Evolutionary conservation across 2,888 invertebrate genomes (phyloP).

Genomic region (Oxyteleia sp.): DNA sequence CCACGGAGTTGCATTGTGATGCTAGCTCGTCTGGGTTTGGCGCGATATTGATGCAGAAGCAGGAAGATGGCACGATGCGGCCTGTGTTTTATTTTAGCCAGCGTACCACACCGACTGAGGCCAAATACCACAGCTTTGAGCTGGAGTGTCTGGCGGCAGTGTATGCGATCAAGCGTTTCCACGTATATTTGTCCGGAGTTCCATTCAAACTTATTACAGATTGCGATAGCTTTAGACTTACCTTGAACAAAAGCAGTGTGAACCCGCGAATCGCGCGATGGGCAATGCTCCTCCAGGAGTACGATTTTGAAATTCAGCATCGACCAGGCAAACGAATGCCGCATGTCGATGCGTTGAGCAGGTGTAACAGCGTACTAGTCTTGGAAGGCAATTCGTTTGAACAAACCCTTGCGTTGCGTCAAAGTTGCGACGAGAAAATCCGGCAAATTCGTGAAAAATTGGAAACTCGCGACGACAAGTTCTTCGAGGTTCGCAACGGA

Average conservation of each 20-base stretch:
- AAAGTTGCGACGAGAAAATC: too few species aligned
- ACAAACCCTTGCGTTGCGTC: constrained; percentile 61
- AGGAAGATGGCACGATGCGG: too few species aligned
- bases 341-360: constrained; percentile 70
- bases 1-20: neutral
- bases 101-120: constrained; percentile 79
- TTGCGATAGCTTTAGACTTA: constrained; percentile 77
- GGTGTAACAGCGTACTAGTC: neutral
- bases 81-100: too few species aligned
- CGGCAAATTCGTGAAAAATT: too few species aligned
- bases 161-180: constrained; percentile 75
- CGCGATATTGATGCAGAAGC: too few species aligned
- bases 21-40: neutral
- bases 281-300: constrained; percentile 73
- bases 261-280: constrained; percentile 79
- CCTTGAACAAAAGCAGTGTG: constrained; percentile 77
- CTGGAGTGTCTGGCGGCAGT: constrained; percentile 76
- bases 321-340: constrained; percentile 63
- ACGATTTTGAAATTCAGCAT: constrained; percentile 69
- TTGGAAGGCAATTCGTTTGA: constrained; percentile 67
- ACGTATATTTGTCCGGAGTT: constrained; percentile 76
- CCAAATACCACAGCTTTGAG: constrained; percentile 82
- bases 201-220: constrained; percentile 79
- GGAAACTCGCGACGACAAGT: constrained; percentile 63
- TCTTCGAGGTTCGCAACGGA: constrained; percentile 72